Conservation (phyloP, 2,888 invertebrate species). For the Lasioglossum pauxillum region DNA sequence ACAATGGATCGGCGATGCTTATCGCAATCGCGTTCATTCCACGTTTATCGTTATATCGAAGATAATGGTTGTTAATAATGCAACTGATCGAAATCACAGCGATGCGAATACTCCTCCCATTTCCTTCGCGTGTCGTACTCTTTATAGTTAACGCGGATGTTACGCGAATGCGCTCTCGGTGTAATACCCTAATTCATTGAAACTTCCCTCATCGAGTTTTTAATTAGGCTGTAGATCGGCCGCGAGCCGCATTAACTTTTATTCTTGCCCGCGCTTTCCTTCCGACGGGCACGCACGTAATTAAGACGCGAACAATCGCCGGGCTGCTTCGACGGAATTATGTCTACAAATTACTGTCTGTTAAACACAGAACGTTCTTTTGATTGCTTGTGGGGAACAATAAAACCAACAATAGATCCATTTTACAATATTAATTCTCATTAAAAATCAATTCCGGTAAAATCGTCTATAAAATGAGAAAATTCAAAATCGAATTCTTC, state of each 20-base stretch:
- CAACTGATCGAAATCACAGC: neutral
- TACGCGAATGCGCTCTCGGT: neutral
- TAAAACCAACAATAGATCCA: neutral
- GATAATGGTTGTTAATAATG: neutral
- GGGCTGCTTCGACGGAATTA: neutral
- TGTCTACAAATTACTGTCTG: neutral
- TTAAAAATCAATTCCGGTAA: neutral
- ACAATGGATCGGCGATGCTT: neutral
- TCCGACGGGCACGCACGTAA: neutral
- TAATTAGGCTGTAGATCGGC: neutral
- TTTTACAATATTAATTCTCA: no score
- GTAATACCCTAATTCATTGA: neutral
- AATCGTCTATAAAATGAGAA: neutral
- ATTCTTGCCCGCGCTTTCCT: neutral
- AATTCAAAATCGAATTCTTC: neutral
- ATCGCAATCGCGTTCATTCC: neutral
- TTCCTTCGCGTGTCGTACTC: neutral
- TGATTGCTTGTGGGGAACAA: neutral
- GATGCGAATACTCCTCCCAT: slow-evolving; percentile 4
- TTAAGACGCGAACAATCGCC: neutral
- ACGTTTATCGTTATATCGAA: neutral
- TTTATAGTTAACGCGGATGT: neutral
- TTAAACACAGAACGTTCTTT: neutral
- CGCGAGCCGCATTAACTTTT: neutral
- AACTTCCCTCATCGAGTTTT: neutral